These are phyloP conservation scores for Trypoxylon attenuatum DNA, from an alignment of 2,888 invertebrate genomes.

Conservation along the genomic window DNA sequence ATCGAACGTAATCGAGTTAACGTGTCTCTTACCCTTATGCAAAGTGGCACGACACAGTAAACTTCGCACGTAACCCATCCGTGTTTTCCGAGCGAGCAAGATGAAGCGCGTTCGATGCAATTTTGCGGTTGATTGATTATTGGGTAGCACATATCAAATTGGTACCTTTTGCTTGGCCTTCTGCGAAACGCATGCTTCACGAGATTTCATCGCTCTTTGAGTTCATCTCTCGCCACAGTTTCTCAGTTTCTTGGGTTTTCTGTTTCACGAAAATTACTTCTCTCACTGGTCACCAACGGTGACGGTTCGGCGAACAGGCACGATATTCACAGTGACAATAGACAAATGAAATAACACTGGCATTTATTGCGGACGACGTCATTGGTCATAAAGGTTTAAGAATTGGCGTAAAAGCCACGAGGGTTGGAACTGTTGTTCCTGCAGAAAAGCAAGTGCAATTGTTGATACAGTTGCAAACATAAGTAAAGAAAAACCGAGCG, in stretches of 20 bases:
- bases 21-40: slow-evolving; percentile 2
- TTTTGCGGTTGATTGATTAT: slow-evolving; percentile 40
- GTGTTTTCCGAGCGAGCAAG: slow-evolving; percentile 11
- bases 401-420: no score
- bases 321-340: no score
- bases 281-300: no score
- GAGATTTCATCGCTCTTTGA: no score
- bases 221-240: no score
- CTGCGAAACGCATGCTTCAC: slow-evolving; percentile 29
- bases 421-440: slow-evolving; percentile 4
- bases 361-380: no score
- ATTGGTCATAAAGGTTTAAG: no score
- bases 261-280: no score
- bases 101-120: neutral
- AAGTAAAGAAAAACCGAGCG: slow-evolving; percentile 16
- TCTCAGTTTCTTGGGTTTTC: no score
- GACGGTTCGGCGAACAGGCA: no score
- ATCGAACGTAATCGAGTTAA: slow-evolving; percentile 23
- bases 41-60: neutral
- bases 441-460: neutral
- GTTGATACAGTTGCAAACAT: slow-evolving; percentile 13
- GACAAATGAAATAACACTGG: no score
- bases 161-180: slow-evolving; percentile 21
- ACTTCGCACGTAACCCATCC: neutral
- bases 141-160: slow-evolving; percentile 41